Evolutionary conservation across 2,113 vertebrate genomes (phyloP).

Genomic region (Nothoprocta pentlandii): DNA sequence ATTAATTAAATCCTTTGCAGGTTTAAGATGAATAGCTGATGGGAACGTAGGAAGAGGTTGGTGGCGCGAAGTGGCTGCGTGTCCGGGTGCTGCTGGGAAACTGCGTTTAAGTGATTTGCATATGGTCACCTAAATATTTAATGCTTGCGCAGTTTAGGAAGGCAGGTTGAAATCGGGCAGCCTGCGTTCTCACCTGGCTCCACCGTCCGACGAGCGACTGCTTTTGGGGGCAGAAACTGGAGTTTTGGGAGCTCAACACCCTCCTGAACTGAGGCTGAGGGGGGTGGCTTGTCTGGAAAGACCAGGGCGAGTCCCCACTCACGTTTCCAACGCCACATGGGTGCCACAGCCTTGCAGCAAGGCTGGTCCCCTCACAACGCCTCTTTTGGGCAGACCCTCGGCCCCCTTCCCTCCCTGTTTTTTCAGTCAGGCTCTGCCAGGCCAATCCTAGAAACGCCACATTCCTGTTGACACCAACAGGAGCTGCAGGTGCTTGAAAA

Average conservation of each 20-base stretch:
- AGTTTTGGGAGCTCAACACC: not conserved
- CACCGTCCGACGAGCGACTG: not conserved
- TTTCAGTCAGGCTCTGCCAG: constrained; percentile 14
- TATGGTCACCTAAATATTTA: constrained; percentile 75
- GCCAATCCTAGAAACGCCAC: not conserved
- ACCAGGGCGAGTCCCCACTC: not conserved
- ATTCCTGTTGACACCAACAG: constrained; percentile 28
- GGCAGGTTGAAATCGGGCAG: constrained; percentile 20
- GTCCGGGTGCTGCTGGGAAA: constrained; percentile 52
- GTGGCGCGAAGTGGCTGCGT: constrained; percentile 38
- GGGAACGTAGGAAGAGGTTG: constrained; percentile 33
- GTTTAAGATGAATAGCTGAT: constrained; percentile 57
- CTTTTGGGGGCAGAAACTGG: constrained; percentile 33
- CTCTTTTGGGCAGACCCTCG: constrained; percentile 42
- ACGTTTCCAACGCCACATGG: not conserved
- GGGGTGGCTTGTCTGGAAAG: not conserved
- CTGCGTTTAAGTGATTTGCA: constrained; percentile 72
- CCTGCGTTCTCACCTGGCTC: constrained; percentile 1
- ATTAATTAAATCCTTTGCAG: constrained; percentile 50
- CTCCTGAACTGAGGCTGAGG: not conserved
- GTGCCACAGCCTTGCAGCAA: not conserved
- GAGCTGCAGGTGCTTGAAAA: constrained; percentile 56
- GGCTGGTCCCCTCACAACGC: not conserved
- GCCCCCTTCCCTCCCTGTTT: not conserved
- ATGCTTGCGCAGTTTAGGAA: constrained; percentile 58